phyloP scores from a whole-genome alignment of 2,797 vertebrate species.

The Manis pentadactyla region DNA sequence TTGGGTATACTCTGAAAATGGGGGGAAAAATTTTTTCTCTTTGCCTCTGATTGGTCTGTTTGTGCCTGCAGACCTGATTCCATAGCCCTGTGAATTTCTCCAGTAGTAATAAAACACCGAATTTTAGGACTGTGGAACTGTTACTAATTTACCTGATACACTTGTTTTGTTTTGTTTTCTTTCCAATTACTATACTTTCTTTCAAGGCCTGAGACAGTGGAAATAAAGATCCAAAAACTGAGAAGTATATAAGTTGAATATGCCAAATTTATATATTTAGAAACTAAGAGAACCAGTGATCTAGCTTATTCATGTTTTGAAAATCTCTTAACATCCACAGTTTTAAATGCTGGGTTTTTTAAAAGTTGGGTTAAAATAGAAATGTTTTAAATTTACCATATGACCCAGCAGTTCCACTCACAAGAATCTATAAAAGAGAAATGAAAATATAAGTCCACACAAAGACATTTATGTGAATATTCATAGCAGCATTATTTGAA shows the following conservation, averaged over 20 bases:
- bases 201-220: background rate
- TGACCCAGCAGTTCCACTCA: conserved; percentile 20
- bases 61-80: background rate
- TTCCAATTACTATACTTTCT: background rate
- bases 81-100: background rate
- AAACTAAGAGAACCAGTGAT: conserved; percentile 34
- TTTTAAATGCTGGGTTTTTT: conserved; percentile 48
- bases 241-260: background rate
- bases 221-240: background rate
- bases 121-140: background rate
- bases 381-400: conserved; percentile 38
- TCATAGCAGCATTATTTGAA: conserved; percentile 35
- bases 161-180: too few species aligned
- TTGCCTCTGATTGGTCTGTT: background rate
- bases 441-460: background rate
- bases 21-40: background rate
- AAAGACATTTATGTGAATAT: background rate
- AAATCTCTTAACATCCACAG: conserved; percentile 14
- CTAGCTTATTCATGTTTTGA: conserved; percentile 43
- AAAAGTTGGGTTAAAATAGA: background rate
- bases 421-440: conserved; percentile 59
- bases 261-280: conserved; percentile 36
- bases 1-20: background rate
- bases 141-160: background rate
- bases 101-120: background rate